Conservation (phyloP, 2,113 vertebrate genomes). For the Gallinago paraguaiae region DNA sequence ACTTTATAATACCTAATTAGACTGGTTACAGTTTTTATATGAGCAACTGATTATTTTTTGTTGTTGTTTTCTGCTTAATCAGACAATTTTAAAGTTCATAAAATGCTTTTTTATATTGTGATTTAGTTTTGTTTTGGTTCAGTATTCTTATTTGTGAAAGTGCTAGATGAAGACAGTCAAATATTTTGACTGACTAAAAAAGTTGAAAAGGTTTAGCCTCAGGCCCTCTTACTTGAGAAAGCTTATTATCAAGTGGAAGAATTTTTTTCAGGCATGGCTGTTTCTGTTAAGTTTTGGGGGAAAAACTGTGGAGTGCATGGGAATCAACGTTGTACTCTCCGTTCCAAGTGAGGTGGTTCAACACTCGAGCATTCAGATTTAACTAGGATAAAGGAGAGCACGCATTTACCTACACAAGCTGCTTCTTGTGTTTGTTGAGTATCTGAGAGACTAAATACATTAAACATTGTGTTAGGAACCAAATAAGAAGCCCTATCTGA, state of each 20-base stretch:
- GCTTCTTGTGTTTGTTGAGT: background rate
- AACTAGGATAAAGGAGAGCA: background rate
- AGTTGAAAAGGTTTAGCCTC: background rate
- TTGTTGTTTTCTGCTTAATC: background rate
- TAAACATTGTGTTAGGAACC: background rate
- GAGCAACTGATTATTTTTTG: background rate
- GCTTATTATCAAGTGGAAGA: background rate
- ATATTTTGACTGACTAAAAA: background rate
- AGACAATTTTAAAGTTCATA: background rate
- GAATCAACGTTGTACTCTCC: fast-evolving
- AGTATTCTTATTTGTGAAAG: background rate
- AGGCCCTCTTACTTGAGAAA: background rate
- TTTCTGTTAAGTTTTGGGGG: background rate
- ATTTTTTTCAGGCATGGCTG: background rate
- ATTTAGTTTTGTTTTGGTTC: background rate
- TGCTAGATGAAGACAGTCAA: background rate
- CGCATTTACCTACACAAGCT: background rate
- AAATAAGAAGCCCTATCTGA: background rate
- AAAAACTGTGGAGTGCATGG: background rate
- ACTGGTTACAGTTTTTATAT: background rate
- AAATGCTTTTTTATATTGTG: background rate
- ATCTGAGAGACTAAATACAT: background rate
- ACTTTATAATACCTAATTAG: background rate
- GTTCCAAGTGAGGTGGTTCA: fast-evolving
- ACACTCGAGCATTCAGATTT: background rate